These are phyloP conservation scores for Chelon labrosus DNA, from an alignment of 2,797 vertebrate genomes.

Conservation along the genomic window DNA sequence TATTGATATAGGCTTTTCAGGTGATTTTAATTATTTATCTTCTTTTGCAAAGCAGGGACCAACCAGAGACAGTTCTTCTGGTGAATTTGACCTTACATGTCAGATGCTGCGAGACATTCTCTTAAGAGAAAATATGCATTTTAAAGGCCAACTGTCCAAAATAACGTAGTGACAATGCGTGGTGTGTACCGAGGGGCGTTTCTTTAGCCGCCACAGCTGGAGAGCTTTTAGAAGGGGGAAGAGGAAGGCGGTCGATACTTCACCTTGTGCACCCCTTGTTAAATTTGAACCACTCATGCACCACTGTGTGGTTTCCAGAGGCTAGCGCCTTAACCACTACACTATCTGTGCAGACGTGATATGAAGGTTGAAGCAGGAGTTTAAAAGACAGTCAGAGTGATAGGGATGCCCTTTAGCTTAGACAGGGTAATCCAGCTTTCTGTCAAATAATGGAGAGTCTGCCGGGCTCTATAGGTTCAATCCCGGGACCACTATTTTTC, in stretches of 20 bases:
- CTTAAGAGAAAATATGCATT: neutral
- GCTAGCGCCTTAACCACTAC: constrained; percentile 60
- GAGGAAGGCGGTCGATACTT: constrained; percentile 44
- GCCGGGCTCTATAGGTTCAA: constrained; percentile 64
- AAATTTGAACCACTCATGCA: constrained; percentile 59
- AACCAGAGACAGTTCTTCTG: neutral
- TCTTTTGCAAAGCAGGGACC: constrained; percentile 3
- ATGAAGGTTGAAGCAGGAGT: constrained; percentile 67
- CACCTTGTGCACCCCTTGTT: constrained; percentile 59
- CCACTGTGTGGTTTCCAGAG: constrained; percentile 53
- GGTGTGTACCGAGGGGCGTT: neutral
- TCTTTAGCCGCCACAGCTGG: neutral
- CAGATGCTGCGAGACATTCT: neutral
- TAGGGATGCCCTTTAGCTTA: constrained; percentile 77
- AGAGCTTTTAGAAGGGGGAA: constrained; percentile 1
- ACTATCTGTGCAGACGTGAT: constrained; percentile 66
- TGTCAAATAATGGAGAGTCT: constrained; percentile 75
- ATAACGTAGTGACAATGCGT: constrained; percentile 8
- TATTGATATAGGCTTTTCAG: neutral
- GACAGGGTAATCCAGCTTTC: constrained; percentile 79
- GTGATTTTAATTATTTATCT: neutral
- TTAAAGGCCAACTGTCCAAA: constrained; percentile 20
- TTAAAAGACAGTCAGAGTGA: constrained; percentile 72
- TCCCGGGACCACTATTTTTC: constrained; percentile 70
- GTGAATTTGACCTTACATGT: constrained; percentile 5